These are phyloP conservation scores for Oenanthe oenanthe DNA, from an alignment of 2,113 vertebrate genomes.

Conservation along the genomic window DNA sequence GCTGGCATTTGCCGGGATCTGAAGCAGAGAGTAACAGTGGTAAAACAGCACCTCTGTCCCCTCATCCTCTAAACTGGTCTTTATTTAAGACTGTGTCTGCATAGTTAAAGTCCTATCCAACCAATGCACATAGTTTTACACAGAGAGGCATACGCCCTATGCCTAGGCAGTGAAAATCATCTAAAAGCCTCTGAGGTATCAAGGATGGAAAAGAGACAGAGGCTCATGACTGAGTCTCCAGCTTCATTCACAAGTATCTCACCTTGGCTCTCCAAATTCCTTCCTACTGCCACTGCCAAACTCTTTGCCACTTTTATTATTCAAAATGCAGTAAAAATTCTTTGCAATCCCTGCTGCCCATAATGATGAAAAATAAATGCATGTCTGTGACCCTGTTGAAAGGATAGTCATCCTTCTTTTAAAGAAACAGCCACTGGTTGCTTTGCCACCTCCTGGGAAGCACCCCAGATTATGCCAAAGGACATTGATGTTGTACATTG, in stretches of 20 bases:
- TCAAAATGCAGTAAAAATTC: background rate
- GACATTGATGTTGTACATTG: rapidly evolving
- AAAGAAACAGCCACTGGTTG: background rate
- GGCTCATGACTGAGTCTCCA: background rate
- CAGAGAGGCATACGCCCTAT: background rate
- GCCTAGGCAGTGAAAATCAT: background rate
- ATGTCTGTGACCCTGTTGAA: background rate
- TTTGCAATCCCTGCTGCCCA: background rate
- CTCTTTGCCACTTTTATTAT: background rate
- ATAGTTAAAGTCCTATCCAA: background rate
- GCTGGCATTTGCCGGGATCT: rapidly evolving
- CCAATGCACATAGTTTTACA: background rate
- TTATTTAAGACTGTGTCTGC: background rate
- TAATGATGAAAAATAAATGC: background rate
- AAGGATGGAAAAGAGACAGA: background rate
- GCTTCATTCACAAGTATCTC: background rate
- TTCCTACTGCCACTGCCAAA: background rate
- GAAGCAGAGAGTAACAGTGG: background rate
- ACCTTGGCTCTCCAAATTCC: background rate
- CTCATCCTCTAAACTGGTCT: background rate
- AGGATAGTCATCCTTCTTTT: background rate
- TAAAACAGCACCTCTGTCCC: background rate
- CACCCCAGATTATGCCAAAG: background rate
- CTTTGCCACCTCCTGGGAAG: background rate
- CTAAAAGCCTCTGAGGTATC: background rate